These are phyloP conservation scores for Siderastrea siderea DNA, from an alignment of 92 coral and sea anemone genomes.

Conservation along the genomic window DNA sequence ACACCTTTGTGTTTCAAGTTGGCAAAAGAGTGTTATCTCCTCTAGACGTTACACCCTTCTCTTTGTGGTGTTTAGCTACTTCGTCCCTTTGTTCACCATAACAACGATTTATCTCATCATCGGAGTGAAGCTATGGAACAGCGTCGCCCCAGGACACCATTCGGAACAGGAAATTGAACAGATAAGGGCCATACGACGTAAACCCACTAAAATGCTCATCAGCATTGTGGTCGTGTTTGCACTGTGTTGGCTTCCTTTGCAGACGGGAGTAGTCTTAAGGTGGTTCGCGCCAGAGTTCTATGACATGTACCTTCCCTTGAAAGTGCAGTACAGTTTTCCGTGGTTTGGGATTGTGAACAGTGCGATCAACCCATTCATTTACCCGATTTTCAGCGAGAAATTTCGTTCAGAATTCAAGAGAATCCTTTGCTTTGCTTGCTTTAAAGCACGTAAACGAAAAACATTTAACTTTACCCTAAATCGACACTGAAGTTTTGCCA, in stretches of 20 bases:
- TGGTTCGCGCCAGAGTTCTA: conserved; percentile 53
- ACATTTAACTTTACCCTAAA: too few relatives aligned
- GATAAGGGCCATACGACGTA: conserved; percentile 66
- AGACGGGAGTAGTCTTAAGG: conserved; percentile 67
- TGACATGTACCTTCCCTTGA: conserved; percentile 53
- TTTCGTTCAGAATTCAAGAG: conserved; percentile 74
- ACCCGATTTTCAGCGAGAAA: conserved; percentile 74
- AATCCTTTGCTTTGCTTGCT: conserved; percentile 38
- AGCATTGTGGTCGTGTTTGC: conserved; percentile 79
- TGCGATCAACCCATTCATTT: conserved; percentile 82
- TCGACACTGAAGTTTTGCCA: too few relatives aligned
- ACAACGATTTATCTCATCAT: conserved; percentile 64
- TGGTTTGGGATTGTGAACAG: conserved; percentile 89
- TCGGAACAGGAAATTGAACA: conserved; percentile 32
- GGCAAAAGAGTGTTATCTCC: conserved; percentile 67
- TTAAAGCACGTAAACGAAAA: too few relatives aligned
- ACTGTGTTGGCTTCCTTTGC: conserved; percentile 89
- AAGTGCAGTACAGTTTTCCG: conserved; percentile 57
- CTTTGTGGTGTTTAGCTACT: conserved; percentile 62
- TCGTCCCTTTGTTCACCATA: conserved; percentile 68
- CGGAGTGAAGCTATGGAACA: conserved; percentile 76
- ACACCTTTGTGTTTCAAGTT: conserved; percentile 51
- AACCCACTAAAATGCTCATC: conserved; percentile 85
- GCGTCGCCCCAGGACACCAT: conserved; percentile 75
- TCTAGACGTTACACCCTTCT: conserved; percentile 51